Conservation (phyloP, 2,797 vertebrate species). For the Pantherophis vulpinus region DNA sequence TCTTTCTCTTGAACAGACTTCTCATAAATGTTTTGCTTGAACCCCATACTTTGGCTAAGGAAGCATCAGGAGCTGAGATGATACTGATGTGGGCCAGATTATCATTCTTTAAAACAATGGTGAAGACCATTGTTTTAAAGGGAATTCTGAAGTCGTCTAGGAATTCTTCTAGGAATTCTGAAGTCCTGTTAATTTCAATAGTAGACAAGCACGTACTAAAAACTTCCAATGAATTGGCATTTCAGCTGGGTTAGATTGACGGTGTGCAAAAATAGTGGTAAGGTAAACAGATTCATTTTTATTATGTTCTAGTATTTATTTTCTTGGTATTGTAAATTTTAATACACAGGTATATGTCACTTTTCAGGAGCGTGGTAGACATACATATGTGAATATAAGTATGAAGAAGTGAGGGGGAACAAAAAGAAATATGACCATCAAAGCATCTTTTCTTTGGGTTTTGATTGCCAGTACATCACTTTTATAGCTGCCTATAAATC, state of each 20-base stretch:
- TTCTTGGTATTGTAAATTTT: constrained; percentile 2
- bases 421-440: constrained; percentile 20
- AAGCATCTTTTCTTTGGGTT: constrained; percentile 12
- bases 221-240: background rate
- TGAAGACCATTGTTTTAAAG: background rate
- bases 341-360: background rate
- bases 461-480: constrained; percentile 30
- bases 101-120: background rate
- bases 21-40: background rate
- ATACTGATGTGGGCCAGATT: background rate
- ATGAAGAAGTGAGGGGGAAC: background rate
- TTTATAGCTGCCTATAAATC: constrained; percentile 16
- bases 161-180: background rate
- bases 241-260: no score
- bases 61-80: background rate
- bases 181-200: background rate
- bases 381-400: background rate
- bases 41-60: background rate
- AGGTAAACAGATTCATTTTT: background rate
- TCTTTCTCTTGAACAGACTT: background rate
- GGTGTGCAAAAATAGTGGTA: background rate
- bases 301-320: background rate
- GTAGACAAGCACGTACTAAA: background rate
- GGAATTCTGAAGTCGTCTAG: background rate
- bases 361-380: background rate